Base-by-base conservation (phyloP, 2,797 vertebrate genomes). In the Neostethus bicornis region DNA sequence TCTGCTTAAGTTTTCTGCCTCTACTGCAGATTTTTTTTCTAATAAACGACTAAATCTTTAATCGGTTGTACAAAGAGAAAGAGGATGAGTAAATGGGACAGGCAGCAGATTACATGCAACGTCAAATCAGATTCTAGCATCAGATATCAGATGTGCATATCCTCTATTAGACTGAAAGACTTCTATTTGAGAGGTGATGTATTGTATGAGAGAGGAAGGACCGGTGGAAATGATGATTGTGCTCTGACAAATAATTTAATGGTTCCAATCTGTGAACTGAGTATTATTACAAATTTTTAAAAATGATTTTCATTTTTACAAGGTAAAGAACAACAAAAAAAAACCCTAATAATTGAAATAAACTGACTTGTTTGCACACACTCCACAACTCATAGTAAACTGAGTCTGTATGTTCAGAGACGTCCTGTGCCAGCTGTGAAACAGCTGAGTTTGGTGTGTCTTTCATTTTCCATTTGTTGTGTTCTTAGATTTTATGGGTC, bases 401-500 rank as follows among this genome's bases (percentile, higher is more conserved):
- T 65, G 1, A 17, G 51, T 45, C 17, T 52, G 19, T 66, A 75
- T 75, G 77, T 79, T 69, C 31, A 2, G 54, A 68, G 20, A 47
- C 58, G 70, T 75, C 51, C 70, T 70, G 65, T 60, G 61, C 4
- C 37, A 57, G 29, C 55, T 65, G 61, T 43, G 45, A 69, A 25
- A 61, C 55, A 65, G 43, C 53, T 64, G 37, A 55, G 46, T 46
- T 29, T 57, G 42, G 34, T 56, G 39, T 45, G 39, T 20, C 21
- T 56, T 17, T 38, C 13, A 45, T 53, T 26, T 21, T 12, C 24
- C 57, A 5, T 45, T 7, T 51, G 17, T 42, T 60, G 39, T 12
- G 1, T 20, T 19, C 5, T 42, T 6, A 21, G 4, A n/a, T 10
- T 34, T 34, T 5, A 3, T 12, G 9, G 2, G 4, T 34, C 19